Evolutionary conservation across 2,113 vertebrate species (phyloP).

Genomic region (Prietella phreatophila): DNA sequence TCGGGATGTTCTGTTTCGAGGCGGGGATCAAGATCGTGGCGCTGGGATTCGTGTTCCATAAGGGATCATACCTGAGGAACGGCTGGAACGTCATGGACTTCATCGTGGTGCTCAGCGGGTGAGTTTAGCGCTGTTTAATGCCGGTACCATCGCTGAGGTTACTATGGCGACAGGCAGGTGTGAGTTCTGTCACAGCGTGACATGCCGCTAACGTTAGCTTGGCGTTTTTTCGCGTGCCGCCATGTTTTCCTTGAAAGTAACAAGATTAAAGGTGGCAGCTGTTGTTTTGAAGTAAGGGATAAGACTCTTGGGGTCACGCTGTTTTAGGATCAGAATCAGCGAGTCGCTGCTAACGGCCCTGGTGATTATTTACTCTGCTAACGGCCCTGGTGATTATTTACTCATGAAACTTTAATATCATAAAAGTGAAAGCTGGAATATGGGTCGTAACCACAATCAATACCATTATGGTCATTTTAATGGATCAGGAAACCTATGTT

Average conservation of each 20-base stretch:
- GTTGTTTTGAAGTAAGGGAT: not conserved
- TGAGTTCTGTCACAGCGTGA: not conserved
- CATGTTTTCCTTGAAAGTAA: no score
- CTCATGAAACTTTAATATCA: no score
- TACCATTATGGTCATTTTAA: not conserved
- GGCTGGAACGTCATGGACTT: conserved; percentile 99
- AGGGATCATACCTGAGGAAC: conserved; percentile 95
- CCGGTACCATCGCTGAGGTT: not conserved
- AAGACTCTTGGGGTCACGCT: not conserved
- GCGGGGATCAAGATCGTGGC: conserved; percentile 98
- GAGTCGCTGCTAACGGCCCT: no score
- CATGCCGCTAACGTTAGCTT: not conserved
- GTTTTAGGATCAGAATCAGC: not conserved
- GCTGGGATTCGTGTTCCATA: conserved; percentile 95
- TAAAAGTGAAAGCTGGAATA: not conserved
- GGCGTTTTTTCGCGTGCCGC: not conserved
- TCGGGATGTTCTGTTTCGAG: conserved; percentile 98
- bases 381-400: no score
- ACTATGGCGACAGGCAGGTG: not conserved
- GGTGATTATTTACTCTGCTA: no score
- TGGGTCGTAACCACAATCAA: not conserved
- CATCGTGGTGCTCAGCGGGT: conserved; percentile 97
- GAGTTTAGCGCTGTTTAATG: conserved; percentile 60
- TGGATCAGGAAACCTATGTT: not conserved
- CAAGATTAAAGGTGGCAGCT: not conserved